Conservation (phyloP, 2,797 vertebrate genomes). For the Sebastes iracundus region DNA sequence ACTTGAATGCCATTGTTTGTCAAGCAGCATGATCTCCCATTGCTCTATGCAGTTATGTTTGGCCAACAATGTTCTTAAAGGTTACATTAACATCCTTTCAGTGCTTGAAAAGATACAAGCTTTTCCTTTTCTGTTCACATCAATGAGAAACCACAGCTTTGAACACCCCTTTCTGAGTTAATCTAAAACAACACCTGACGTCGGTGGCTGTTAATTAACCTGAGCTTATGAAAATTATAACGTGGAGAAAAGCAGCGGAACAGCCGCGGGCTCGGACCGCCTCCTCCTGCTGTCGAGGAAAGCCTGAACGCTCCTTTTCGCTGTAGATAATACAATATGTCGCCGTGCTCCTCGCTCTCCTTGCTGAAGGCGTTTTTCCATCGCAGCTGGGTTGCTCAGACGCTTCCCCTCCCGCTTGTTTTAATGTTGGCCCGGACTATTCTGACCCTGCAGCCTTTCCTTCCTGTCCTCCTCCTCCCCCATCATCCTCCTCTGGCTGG, state of each 20-base stretch:
- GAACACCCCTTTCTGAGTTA: neutral
- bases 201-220: constrained; percentile 19
- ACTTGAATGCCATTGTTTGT: neutral
- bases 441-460: constrained; percentile 41
- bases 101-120: neutral
- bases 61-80: too few species aligned
- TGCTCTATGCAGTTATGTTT: neutral
- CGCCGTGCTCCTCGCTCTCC: constrained; percentile 16
- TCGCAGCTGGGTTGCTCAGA: constrained; percentile 53
- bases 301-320: constrained; percentile 4
- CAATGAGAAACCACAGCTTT: neutral
- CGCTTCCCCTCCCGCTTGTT: constrained; percentile 20
- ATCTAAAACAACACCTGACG: neutral
- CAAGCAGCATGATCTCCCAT: neutral
- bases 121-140: neutral
- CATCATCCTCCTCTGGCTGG: constrained; percentile 33
- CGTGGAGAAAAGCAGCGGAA: neutral
- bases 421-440: constrained; percentile 48
- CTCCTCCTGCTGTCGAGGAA: constrained; percentile 18
- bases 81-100: neutral
- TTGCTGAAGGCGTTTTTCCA: constrained; percentile 49
- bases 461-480: constrained; percentile 17
- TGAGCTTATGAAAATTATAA: neutral
- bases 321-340: constrained; percentile 35
- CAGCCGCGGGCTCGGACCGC: neutral